Evolutionary conservation across 2,888 invertebrate genomes (phyloP).

Genomic region (Cantharis nigra): DNA sequence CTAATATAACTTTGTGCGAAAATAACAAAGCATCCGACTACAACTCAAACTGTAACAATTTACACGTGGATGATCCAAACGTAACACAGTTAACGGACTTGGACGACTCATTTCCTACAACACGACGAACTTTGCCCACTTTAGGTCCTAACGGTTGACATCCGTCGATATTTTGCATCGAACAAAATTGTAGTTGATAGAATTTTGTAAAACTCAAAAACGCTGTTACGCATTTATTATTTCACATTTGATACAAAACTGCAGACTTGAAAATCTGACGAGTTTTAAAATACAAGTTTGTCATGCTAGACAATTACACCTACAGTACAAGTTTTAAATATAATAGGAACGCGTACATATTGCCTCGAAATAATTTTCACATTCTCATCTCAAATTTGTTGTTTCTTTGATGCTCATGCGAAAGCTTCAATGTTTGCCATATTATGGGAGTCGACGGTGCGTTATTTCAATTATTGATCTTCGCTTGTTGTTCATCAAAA

Average conservation of each 20-base stretch:
- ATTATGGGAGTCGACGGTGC: not conserved
- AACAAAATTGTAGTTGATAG: conserved; percentile 21
- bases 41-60: conserved; percentile 27
- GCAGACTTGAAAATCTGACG: conserved; percentile 28
- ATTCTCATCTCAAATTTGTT: not conserved
- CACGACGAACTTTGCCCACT: conserved; percentile 44
- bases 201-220: conserved; percentile 17
- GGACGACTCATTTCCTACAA: conserved; percentile 41
- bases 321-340: conserved; percentile 28
- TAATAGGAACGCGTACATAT: conserved; percentile 16
- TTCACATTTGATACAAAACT: conserved; percentile 17
- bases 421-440: not conserved
- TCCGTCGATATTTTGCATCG: conserved; percentile 12
- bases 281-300: conserved; percentile 18
- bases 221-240: not conserved
- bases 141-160: conserved; percentile 53
- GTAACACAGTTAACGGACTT: conserved; percentile 46
- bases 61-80: conserved; percentile 35
- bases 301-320: conserved; percentile 28
- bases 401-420: not conserved
- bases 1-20: not conserved
- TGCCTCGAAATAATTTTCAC: not conserved
- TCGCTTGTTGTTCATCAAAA: not conserved
- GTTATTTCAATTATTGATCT: not conserved
- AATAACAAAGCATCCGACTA: conserved; percentile 18